phyloP scores from a whole-genome alignment of 2,888 invertebrate species.

The Reticulitermes lucifugus region DNA sequence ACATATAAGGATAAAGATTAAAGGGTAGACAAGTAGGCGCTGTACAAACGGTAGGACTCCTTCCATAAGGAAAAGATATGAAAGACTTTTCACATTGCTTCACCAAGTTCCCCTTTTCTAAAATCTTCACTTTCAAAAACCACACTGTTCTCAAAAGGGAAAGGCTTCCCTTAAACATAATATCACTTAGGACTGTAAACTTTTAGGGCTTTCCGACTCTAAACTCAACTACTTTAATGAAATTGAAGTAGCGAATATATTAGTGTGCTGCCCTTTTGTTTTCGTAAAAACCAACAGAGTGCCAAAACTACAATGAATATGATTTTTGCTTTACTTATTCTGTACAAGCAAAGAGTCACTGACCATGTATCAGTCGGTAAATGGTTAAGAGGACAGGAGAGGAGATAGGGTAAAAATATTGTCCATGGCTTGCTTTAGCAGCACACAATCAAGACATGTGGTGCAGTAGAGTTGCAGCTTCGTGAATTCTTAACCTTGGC shows the following conservation, averaged over 20 bases:
- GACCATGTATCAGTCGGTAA: too few species aligned
- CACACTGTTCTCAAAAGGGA: background rate
- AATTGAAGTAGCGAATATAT: background rate
- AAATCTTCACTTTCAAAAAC: background rate
- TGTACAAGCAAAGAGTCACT: too few species aligned
- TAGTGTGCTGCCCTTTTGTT: background rate
- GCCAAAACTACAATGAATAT: too few species aligned
- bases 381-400: too few species aligned
- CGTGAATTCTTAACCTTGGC: too few species aligned
- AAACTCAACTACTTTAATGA: background rate
- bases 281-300: background rate
- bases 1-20: constrained; percentile 43
- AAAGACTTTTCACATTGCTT: background rate
- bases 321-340: too few species aligned
- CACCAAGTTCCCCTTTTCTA: background rate
- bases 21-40: constrained; percentile 31
- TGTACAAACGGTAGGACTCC: background rate
- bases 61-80: constrained; percentile 37
- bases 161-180: background rate
- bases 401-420: too few species aligned
- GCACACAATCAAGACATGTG: too few species aligned
- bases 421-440: too few species aligned
- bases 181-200: background rate
- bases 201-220: background rate
- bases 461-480: too few species aligned